Base-by-base conservation (phyloP, 2,888 invertebrate genomes). In the Peribatodes rhomboidaria region DNA sequence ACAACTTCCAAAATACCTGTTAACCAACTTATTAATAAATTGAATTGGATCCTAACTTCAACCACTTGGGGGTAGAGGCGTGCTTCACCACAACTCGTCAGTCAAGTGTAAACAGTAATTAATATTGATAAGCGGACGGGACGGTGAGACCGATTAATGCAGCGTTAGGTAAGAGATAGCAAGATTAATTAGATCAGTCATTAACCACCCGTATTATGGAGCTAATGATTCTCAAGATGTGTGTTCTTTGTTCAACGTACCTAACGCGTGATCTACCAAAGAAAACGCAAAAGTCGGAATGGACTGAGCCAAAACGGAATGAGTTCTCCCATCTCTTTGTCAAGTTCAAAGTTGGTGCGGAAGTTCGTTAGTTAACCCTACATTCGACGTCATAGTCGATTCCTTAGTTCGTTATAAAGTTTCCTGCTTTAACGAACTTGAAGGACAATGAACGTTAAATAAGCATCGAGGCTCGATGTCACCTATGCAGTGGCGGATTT, bases 41-140 rank as follows among this genome's bases (percentile, higher is more conserved):
- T 61, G 58, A 61, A 72, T 67, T 61, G 58, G 47, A 60, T 52
- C 56, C 46, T 37, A 50, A 65, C 64, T 61, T 39, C 16, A 55
- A 57, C 53, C 42, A 52, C 35, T 58, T 68, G 46, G 63, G 57
- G 58, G 57, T 67, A 47, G 46, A 47, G 39, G 10, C 27, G 53
- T 33, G 16, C 31, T 54, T 37, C 22, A 22, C 61, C 31, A 11
- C 46, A 44, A 39, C 37, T 37, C 22, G 20, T 50, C 14, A 50
- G n/a, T 16, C 8, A 27, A 49, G 39, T 27, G 39, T 46, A 20
- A 41, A 27, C 16, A 53, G 55, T 57, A 61, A 65, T 71, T 56
- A 70, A 69, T 65, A 69, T 75, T 71, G 64, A 68, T 71, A 68
- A 61, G 52, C 16, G 9, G 16, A 68, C 44, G 54, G 20, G n/a